Base-by-base conservation (phyloP, 2,888 invertebrate species). In the Cheiracanthium punctorium region DNA sequence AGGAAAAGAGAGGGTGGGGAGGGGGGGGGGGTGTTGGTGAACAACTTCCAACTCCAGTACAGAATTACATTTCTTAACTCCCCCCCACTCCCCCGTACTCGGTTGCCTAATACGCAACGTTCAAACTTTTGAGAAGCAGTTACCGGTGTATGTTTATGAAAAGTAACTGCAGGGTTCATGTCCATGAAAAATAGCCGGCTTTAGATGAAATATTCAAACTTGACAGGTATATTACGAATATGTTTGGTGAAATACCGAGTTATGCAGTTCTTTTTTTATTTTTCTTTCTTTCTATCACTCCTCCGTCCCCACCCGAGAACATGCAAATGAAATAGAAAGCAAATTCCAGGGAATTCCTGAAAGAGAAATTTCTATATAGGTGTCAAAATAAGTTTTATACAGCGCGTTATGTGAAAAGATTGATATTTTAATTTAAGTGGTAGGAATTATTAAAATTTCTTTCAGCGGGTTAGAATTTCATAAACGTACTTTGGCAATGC, bases 201-300 rank as follows among this genome's bases (percentile, higher is more conserved):
- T 82, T 82, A 82, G 72, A 82, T 82, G 82, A 82, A 82, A 82
- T 82, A 82, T 82, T 82, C 76, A 82, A 82, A 82, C 82, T 82
- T 82, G 82, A 82, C 76, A 82, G 82, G 65, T 82, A 72, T 82
- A 82, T 82, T 82, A 82, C 76, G 64, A 76, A 82, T 64, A 75
- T 72, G 72, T 71, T 30, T 24, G 8, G 24, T 7, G 24, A 58
- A 58, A 58, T 58, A 71, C 43, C 41, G 30, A 29, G 33, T 79
- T 80, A 48, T 67, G 77, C 77, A 73, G 65, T 73, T 67, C 58
- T 72, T 77, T 43, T 37, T 37, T 37, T 37, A 37, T 37, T 37
- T 37, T 37, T 37, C 10, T 37, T 37, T 37, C 10, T 37, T 37
- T 37, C 10, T 10, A 7, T 72, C 48, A 67, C 28, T 12, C 64